These are phyloP conservation scores for Dermochelys coriacea DNA, from an alignment of 2,797 vertebrate genomes.

Conservation along the genomic window DNA sequence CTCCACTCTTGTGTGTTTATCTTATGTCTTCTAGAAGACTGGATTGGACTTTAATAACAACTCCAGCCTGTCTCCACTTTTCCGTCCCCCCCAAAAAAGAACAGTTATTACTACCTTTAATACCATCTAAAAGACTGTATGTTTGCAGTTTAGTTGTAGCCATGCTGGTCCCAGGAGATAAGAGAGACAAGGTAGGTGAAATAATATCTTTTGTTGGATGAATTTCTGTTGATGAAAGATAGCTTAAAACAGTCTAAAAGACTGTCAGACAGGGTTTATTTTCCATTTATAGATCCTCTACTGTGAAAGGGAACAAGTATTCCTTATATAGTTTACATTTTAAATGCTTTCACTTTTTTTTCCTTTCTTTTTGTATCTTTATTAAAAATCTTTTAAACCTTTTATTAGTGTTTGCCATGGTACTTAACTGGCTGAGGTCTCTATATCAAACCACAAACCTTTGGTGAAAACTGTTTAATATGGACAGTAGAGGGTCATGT, in stretches of 20 bases:
- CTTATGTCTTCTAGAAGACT: neutral
- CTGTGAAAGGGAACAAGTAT: neutral
- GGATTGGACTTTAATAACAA: neutral
- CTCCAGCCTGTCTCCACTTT: neutral
- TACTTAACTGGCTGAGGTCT: neutral
- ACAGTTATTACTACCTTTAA: neutral
- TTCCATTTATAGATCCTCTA: neutral
- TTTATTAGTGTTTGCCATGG: neutral
- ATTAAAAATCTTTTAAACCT: neutral
- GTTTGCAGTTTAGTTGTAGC: neutral
- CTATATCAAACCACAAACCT: neutral
- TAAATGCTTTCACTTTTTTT: neutral
- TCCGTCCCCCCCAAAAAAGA: neutral
- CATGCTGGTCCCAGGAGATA: neutral
- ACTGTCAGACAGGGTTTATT: neutral
- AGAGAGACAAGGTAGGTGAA: neutral
- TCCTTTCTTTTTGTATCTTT: neutral
- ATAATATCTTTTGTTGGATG: neutral
- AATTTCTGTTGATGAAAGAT: neutral
- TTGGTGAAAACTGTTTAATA: neutral
- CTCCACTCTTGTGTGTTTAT: neutral
- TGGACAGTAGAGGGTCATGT: neutral
- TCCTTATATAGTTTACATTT: neutral
- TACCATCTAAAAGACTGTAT: neutral
- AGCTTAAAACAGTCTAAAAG: neutral